phyloP scores from a whole-genome alignment of 2,888 invertebrate species.

The Lasioglossum figueresi region DNA sequence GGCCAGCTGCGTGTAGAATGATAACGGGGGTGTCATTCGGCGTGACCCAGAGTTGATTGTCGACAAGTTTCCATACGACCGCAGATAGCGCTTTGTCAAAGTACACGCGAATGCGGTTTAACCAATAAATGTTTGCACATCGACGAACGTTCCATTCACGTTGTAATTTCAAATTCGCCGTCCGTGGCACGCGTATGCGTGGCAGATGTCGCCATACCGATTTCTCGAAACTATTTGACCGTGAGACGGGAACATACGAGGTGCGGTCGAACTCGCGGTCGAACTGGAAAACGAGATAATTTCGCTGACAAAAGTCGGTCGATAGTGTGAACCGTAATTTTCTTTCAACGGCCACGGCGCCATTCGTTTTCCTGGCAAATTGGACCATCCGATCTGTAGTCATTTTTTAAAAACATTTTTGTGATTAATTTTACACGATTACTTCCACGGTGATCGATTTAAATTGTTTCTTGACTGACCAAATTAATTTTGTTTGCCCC shows the following conservation, averaged over 20 bases:
- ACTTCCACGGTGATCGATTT: background rate
- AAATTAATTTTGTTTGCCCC: background rate
- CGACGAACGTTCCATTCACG: slow-evolving; percentile 72
- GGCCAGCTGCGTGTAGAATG: slow-evolving; percentile 10
- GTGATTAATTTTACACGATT: background rate
- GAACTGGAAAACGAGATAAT: background rate
- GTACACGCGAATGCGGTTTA: slow-evolving; percentile 48
- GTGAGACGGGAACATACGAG: background rate
- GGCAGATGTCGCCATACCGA: slow-evolving; percentile 25
- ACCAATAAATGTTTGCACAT: slow-evolving; percentile 66
- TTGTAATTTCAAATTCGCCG: slow-evolving; percentile 67
- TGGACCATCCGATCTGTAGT: no score
- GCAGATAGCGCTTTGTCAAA: slow-evolving; percentile 48
- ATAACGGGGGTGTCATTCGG: slow-evolving; percentile 14
- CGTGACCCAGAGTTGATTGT: slow-evolving; percentile 38
- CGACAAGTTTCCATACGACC: slow-evolving; percentile 50
- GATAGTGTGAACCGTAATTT: background rate
- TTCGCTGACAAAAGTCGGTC: background rate
- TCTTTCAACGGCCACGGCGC: background rate
- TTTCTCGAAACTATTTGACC: slow-evolving; percentile 45
- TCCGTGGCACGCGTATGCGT: background rate
- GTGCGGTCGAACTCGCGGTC: background rate
- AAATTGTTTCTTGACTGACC: background rate
- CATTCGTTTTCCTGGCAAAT: background rate
- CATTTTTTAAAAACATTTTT: background rate